Percentiles rank a stretch among this genome's conserved stretches.
These are phyloP conservation scores for Allolobophora icterica DNA, from an alignment of 2,888 invertebrate species.

Conservation along the genomic window DNA sequence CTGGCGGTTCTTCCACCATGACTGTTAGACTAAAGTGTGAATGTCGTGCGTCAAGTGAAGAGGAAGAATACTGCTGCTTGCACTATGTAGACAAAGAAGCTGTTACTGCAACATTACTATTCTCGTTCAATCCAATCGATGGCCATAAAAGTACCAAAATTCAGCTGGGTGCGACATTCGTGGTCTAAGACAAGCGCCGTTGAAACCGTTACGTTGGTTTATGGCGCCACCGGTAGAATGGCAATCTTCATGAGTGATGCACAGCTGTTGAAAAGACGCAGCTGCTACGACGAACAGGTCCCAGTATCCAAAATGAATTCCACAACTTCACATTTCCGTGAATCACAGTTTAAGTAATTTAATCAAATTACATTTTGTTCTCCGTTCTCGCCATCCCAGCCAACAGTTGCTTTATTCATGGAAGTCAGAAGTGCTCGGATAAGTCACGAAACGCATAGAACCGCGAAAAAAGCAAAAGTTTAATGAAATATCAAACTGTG, in stretches of 20 bases:
- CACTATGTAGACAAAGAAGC: background rate
- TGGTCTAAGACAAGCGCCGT: background rate
- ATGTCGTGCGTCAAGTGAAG: background rate
- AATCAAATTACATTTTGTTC: background rate
- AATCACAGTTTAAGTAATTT: background rate
- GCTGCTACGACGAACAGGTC: background rate
- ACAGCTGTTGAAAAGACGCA: background rate
- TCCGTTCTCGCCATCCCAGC: background rate
- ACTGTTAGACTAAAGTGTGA: background rate
- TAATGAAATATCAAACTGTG: background rate
- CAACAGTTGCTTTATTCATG: background rate
- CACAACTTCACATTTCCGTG: background rate
- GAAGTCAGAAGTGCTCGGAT: background rate
- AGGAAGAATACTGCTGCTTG: background rate
- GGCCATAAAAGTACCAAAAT: background rate
- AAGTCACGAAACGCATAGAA: background rate
- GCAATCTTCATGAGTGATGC: constrained; percentile 2
- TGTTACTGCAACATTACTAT: background rate
- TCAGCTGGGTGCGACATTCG: background rate
- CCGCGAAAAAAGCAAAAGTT: background rate
- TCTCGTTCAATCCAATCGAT: background rate
- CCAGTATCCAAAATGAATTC: constrained; percentile 8
- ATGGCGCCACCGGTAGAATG: background rate
- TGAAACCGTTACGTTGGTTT: background rate
- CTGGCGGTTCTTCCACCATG: background rate